These are phyloP conservation scores for Ammospiza nelsoni DNA, from an alignment of 2,113 vertebrate genomes.

Conservation along the genomic window DNA sequence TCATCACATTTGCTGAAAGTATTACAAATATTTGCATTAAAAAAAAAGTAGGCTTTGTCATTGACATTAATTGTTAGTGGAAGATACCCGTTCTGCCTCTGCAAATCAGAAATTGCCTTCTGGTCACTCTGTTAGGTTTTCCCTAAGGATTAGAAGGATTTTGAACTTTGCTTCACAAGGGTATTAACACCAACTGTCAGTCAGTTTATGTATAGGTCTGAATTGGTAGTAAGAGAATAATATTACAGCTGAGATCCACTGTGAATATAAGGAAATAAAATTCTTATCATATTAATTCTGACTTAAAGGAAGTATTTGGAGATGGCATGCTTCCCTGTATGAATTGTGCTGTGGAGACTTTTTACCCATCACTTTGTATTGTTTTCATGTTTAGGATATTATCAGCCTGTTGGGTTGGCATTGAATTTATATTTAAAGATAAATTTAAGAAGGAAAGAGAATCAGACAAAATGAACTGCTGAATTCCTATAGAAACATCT, in stretches of 20 bases:
- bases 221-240: neutral
- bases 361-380: neutral
- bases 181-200: neutral
- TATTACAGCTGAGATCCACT: neutral
- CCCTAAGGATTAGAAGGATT: neutral
- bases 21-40: neutral
- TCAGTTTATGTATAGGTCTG: neutral
- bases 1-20: neutral
- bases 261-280: neutral
- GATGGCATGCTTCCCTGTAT: neutral
- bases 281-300: neutral
- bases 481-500: neutral
- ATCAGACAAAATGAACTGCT: neutral
- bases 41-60: neutral
- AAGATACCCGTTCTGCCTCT: neutral
- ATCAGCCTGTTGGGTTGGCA: neutral
- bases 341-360: neutral
- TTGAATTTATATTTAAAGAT: neutral
- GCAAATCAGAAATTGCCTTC: neutral
- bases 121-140: slow-evolving; percentile 6
- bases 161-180: neutral
- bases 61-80: neutral
- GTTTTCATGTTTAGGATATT: slow-evolving; percentile 8
- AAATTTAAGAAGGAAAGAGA: neutral
- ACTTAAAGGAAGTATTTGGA: slow-evolving; percentile 6